Percentiles rank a stretch among this genome's conserved stretches.
Conservation (phyloP, 1,140 invertebrate genomes). For the Bombus superbus region DNA sequence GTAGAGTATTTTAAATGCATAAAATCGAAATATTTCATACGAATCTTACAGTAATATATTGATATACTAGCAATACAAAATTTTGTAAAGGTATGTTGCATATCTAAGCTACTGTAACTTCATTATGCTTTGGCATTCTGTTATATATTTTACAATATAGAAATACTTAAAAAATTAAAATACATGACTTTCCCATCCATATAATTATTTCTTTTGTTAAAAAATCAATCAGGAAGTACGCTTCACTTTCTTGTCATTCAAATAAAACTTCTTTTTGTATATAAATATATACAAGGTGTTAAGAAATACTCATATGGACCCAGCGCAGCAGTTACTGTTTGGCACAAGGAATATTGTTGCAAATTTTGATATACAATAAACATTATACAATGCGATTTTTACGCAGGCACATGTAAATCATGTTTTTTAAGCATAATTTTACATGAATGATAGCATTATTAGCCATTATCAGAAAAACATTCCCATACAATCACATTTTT, state of each 20-base stretch:
- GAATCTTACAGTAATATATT: conserved; percentile 14
- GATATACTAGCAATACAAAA: conserved; percentile 36
- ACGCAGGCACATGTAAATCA: conserved; percentile 34
- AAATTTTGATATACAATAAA: conserved; percentile 50
- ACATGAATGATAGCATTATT: background rate
- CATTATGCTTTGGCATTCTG: conserved; percentile 65
- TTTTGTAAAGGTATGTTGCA: conserved; percentile 48
- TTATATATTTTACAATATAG: conserved; percentile 56
- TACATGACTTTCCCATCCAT: conserved; percentile 41
- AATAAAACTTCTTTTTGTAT: conserved; percentile 21
- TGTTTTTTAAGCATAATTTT: conserved; percentile 26
- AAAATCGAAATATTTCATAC: conserved; percentile 26
- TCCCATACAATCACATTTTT: conserved; percentile 31
- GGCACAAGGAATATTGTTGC: conserved; percentile 47
- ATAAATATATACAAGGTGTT: conserved; percentile 30
- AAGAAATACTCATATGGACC: conserved; percentile 41
- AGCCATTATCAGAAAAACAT: conserved; percentile 13
- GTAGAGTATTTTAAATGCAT: conserved; percentile 30
- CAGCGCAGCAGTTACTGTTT: conserved; percentile 26
- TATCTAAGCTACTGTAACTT: conserved; percentile 59
- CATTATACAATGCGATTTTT: conserved; percentile 16
- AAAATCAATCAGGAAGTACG: conserved; percentile 43
- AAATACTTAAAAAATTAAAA: conserved; percentile 55
- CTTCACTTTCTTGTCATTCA: conserved; percentile 7
- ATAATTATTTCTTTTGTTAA: conserved; percentile 31